Percentiles rank a stretch among this genome's conserved stretches.
phyloP scores from a whole-genome alignment of 2,888 invertebrate species.

The Andrena bucephala region DNA sequence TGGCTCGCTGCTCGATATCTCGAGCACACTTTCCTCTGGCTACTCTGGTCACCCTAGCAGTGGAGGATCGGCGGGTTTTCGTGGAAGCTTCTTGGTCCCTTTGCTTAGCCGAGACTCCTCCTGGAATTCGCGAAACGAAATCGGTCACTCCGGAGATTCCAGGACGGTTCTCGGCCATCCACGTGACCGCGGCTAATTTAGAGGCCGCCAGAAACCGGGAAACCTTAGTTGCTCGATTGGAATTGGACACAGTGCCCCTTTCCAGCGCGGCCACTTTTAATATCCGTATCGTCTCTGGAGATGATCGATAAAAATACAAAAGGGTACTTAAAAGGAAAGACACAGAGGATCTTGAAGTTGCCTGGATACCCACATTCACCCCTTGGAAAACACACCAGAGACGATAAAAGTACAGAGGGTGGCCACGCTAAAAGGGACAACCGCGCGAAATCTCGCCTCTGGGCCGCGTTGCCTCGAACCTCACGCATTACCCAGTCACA shows the following conservation, averaged over 20 bases:
- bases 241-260: background rate
- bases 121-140: background rate
- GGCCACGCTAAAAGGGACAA: background rate
- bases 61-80: background rate
- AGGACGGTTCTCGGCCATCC: background rate
- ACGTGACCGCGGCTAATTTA: background rate
- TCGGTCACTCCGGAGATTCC: background rate
- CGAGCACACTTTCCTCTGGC: slow-evolving; percentile 16
- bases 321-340: too few species aligned
- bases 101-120: background rate
- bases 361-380: too few species aligned
- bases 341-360: too few species aligned
- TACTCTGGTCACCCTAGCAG: background rate
- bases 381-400: too few species aligned
- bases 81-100: background rate
- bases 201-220: background rate
- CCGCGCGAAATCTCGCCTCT: background rate
- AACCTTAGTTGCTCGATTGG: background rate
- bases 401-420: background rate
- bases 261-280: background rate
- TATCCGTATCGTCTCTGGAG: background rate
- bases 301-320: too few species aligned
- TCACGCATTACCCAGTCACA: background rate
- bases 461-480: background rate
- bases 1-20: slow-evolving; percentile 58